A percentile compares a stretch with the other conserved stretches of the same genome.
Conservation (phyloP, 2,888 invertebrate species). For the Scrobipalpa costella region DNA sequence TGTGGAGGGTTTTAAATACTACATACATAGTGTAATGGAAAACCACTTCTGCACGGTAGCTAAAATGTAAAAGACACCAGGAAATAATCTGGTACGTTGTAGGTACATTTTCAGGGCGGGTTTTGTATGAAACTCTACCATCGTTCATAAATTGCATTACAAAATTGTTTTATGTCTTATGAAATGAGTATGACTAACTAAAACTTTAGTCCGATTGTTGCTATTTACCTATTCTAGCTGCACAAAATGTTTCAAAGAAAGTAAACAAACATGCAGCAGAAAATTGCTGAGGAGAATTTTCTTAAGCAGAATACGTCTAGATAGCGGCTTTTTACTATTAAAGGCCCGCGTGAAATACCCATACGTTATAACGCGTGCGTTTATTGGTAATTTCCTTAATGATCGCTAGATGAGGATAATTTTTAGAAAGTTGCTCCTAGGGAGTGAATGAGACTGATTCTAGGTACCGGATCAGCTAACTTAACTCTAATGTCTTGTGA, state of each 20-base stretch:
- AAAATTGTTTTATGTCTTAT: no score
- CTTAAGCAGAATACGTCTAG: constrained; percentile 6
- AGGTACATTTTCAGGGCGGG: no score
- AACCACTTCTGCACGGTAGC: no score
- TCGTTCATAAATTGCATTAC: no score
- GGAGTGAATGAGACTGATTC: constrained; percentile 7
- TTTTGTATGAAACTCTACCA: no score
- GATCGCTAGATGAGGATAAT: constrained; percentile 41
- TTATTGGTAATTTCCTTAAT: constrained; percentile 41
- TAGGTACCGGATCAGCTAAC: constrained; percentile 17
- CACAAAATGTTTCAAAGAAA: no score
- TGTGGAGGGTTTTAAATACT: background rate
- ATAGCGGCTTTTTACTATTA: constrained; percentile 44
- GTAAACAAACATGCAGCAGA: background rate
- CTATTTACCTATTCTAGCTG: no score
- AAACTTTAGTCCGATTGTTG: no score
- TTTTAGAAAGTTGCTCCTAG: constrained; percentile 52
- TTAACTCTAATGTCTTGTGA: constrained; percentile 20
- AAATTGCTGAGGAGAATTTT: background rate
- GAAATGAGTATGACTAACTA: no score
- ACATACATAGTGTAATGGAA: no score
- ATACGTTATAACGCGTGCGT: constrained; percentile 33
- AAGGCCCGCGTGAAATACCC: constrained; percentile 35
- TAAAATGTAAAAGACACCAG: no score
- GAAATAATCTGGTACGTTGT: no score